Base-by-base conservation (phyloP, 2,888 invertebrate genomes). In the Cryptophagus acutangulus region DNA sequence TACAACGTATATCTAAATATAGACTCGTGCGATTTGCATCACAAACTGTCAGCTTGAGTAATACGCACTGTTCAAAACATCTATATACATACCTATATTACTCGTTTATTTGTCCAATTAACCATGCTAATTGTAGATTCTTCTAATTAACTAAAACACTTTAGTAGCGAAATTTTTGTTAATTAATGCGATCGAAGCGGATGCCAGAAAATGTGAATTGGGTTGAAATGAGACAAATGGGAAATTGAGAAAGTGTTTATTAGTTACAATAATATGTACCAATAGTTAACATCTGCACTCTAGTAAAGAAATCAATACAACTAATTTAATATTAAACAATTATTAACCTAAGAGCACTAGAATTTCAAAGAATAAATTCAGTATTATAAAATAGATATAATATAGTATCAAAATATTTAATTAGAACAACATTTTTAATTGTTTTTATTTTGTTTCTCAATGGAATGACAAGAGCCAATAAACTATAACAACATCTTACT, bases 201-300 rank as follows among this genome's bases (percentile, higher is more conserved):
- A n/a, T n/a, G n/a, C n/a, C n/a, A n/a, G n/a, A n/a, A n/a, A n/a
- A n/a, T n/a, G n/a, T n/a, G n/a, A n/a, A n/a, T n/a, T n/a, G n/a
- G n/a, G n/a, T 20, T 20, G 20, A 9, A 26, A 26, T 12, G 12
- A 31, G 16, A 31, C 31, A 31, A 34, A 13, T 17, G 14, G 3
- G 18, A 38, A 48, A 55, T 60, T 59, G 54, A 55, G 58, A 60
- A 55, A 58, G 58, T 59, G 58, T 60, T 61, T 61, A 61, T 60
- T 59, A 59, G 56, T 60, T 54, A 60, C 58, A 60, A 58, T 58
- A 59, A 52, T 58, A 61, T 56, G 54, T 56, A 59, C 49, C 58
- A 61, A 58, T 58, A 61, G 60, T 61, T 59, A 59, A 56, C 58
- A 59, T 56, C 59, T 61, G 60, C 61, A 61, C 61, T 60, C 61